A percentile compares a stretch with the other conserved stretches of the same genome.
These are phyloP conservation scores for Pachypanchax playfairii DNA, from an alignment of 2,113 vertebrate species.

Conservation along the genomic window DNA sequence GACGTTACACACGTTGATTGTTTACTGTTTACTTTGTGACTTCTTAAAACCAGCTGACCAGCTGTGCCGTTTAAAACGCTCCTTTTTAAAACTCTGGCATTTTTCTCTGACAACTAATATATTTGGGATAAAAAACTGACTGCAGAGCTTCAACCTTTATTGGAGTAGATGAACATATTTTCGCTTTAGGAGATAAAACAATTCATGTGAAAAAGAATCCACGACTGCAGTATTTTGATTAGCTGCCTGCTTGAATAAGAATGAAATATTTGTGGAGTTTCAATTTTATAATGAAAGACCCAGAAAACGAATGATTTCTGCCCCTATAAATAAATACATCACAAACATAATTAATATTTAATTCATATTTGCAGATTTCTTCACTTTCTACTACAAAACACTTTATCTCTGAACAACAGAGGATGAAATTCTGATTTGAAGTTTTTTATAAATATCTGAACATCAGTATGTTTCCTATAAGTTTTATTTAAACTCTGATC, in stretches of 20 bases:
- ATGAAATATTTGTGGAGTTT: too few relatives aligned
- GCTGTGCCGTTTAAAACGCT: too few relatives aligned
- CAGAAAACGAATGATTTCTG: too few relatives aligned
- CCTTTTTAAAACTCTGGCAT: not conserved
- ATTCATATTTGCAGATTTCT: not conserved
- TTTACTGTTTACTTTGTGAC: not conserved
- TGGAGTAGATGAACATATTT: not conserved
- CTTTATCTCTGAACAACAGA: not conserved
- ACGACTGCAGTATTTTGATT: not conserved
- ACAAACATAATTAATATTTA: too few relatives aligned
- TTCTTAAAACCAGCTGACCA: too few relatives aligned
- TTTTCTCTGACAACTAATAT: not conserved
- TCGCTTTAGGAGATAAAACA: not conserved
- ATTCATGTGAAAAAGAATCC: not conserved
- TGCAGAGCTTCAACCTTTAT: not conserved
- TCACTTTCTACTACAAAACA: too few relatives aligned
- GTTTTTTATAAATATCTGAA: slow-evolving; percentile 1
- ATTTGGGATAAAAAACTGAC: too few relatives aligned
- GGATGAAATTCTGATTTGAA: not conserved
- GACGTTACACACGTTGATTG: too few relatives aligned
- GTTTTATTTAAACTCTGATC: too few relatives aligned
- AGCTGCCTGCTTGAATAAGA: not conserved
- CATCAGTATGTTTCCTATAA: not conserved
- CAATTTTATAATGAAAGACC: too few relatives aligned
- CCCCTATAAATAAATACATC: too few relatives aligned